Conservation (phyloP, 2,797 vertebrate genomes). For the Tamandua tetradactyla region DNA sequence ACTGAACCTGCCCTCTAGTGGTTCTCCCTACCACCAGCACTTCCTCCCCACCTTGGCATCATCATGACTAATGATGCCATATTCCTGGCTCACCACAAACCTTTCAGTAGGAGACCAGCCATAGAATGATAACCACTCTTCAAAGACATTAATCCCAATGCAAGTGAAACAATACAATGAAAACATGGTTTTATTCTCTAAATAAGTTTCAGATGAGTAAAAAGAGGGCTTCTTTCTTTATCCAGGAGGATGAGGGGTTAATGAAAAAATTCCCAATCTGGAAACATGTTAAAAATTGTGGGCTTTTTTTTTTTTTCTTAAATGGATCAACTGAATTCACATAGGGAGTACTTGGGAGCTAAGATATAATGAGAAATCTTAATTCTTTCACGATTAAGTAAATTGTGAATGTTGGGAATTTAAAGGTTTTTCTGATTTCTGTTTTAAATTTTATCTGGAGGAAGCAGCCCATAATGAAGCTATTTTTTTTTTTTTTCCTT, state of each 20-base stretch:
- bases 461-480: background rate
- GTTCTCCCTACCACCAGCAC: background rate
- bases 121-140: background rate
- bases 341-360: background rate
- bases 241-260: background rate
- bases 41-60: background rate
- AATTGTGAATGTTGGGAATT: background rate
- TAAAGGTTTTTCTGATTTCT: slow-evolving; percentile 35
- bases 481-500: background rate
- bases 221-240: background rate
- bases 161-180: background rate
- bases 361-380: slow-evolving; percentile 1
- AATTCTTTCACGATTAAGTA: slow-evolving; percentile 13
- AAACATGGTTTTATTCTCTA: background rate
- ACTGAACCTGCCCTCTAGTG: background rate
- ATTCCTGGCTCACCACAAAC: background rate
- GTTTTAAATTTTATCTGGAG: slow-evolving; percentile 41
- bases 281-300: slow-evolving; percentile 23
- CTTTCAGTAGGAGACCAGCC: background rate
- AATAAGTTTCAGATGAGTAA: background rate
- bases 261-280: background rate
- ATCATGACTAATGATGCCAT: background rate
- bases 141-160: background rate
- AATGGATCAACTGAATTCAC: slow-evolving; percentile 16
- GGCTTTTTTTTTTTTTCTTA: background rate